These are phyloP conservation scores for Macroramphosus scolopax DNA, from an alignment of 2,797 vertebrate species.

Conservation along the genomic window DNA sequence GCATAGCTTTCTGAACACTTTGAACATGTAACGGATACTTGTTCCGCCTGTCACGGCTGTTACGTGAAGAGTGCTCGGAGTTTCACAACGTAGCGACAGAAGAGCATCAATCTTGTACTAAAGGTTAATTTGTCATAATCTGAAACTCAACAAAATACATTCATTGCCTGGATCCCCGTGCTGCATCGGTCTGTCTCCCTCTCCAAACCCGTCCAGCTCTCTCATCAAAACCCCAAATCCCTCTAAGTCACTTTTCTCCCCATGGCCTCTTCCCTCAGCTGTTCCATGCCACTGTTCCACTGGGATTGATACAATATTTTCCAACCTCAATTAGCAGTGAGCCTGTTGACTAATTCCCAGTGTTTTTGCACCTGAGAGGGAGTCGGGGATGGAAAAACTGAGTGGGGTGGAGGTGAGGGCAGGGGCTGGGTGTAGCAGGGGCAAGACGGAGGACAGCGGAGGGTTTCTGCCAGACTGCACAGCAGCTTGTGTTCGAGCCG, in stretches of 20 bases:
- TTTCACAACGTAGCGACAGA: too few species aligned
- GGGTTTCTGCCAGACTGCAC: constrained; percentile 39
- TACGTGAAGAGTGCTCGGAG: too few species aligned
- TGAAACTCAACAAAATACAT: too few species aligned
- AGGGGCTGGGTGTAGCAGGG: constrained; percentile 62
- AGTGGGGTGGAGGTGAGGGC: constrained; percentile 70
- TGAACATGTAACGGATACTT: constrained; percentile 40
- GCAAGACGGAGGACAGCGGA: constrained; percentile 66
- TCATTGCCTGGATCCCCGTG: too few species aligned
- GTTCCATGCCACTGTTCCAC: constrained; percentile 75
- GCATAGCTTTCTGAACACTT: constrained; percentile 16
- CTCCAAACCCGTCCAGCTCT: constrained; percentile 18
- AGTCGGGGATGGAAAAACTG: constrained; percentile 81
- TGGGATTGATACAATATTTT: constrained; percentile 87
- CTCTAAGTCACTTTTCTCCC: constrained; percentile 41
- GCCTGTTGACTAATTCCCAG: constrained; percentile 81
- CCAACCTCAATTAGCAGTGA: constrained; percentile 81
- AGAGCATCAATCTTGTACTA: constrained; percentile 3
- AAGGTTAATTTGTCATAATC: background rate
- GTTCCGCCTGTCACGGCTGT: constrained; percentile 2
- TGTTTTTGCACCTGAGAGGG: constrained; percentile 85
- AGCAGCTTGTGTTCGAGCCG: constrained; percentile 3
- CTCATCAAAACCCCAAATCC: constrained; percentile 37
- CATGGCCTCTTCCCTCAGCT: constrained; percentile 71
- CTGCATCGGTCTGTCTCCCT: too few species aligned